A percentile compares a stretch with the other conserved stretches of the same genome.
phyloP scores from a whole-genome alignment of 2,113 vertebrate genomes.

The Phocoena phocoena region DNA sequence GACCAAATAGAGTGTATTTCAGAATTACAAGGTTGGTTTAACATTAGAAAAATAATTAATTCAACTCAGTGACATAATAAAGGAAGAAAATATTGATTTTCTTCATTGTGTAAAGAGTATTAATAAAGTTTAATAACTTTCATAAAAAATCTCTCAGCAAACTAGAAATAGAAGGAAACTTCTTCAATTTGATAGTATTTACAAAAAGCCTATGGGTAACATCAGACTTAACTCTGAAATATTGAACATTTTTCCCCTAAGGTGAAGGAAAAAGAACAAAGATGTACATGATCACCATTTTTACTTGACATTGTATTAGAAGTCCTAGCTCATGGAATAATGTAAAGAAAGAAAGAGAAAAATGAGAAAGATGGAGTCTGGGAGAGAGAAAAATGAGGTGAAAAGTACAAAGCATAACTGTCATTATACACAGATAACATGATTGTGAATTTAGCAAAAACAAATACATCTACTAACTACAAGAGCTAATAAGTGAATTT shows the following conservation, averaged over 20 bases:
- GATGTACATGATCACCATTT: neutral
- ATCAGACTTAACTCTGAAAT: neutral
- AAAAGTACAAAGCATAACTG: neutral
- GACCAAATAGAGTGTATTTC: neutral
- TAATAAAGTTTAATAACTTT: neutral
- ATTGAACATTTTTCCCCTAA: neutral
- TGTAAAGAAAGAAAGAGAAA: neutral
- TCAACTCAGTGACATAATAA: neutral
- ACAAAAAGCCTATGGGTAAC: neutral
- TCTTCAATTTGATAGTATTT: neutral
- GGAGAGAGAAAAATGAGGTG: neutral
- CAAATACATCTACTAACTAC: neutral
- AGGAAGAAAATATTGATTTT: neutral
- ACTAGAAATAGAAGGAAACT: neutral
- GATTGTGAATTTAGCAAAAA: neutral
- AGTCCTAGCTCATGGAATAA: neutral
- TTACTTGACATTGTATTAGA: slow-evolving; percentile 16
- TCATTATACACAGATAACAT: neutral
- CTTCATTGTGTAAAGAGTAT: neutral
- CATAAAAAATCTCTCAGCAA: neutral
- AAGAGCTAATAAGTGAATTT: neutral
- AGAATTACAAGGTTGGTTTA: neutral
- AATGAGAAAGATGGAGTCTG: neutral
- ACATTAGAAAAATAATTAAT: neutral
- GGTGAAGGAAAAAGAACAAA: neutral